Percentiles rank a stretch among this genome's conserved stretches.
Evolutionary conservation across 2,888 invertebrate species (phyloP).

Genomic region (Hemicrepidius hirtus): DNA sequence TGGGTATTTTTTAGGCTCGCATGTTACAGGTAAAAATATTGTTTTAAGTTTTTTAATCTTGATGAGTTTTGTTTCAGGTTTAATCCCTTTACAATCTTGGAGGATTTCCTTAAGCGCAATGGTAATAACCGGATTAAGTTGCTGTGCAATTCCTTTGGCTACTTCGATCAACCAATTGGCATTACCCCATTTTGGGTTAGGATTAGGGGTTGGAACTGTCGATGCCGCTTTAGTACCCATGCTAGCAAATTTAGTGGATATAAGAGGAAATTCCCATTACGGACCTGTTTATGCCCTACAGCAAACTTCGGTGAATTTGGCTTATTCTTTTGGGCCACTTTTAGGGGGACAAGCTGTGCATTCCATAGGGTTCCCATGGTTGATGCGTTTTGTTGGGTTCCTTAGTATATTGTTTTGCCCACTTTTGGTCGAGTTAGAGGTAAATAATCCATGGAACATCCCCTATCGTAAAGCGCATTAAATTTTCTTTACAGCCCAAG

Average conservation of each 20-base stretch:
- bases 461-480: too few relatives aligned
- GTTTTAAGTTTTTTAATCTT: constrained; percentile 67
- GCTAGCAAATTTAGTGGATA: constrained; percentile 83
- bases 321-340: constrained; percentile 86
- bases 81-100: constrained; percentile 67
- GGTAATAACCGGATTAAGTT: constrained; percentile 67
- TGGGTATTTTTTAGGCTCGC: constrained; percentile 88
- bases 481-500: constrained; percentile 21
- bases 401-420: constrained; percentile 83
- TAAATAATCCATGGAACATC: too few relatives aligned
- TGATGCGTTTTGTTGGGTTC: constrained; percentile 83
- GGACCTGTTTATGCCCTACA: constrained; percentile 89
- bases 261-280: constrained; percentile 77
- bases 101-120: constrained; percentile 66
- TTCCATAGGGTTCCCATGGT: constrained; percentile 82
- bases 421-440: constrained; percentile 74
- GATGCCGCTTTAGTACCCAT: constrained; percentile 88
- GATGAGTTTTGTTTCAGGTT: constrained; percentile 61
- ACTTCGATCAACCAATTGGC: constrained; percentile 75
- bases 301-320: constrained; percentile 87
- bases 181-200: constrained; percentile 86
- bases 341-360: constrained; percentile 83
- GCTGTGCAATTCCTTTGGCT: constrained; percentile 67
- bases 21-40: constrained; percentile 78
- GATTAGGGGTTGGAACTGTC: constrained; percentile 84